These are phyloP conservation scores for Drosophila suzukii DNA, from an alignment of 1,140 invertebrate species.

Conservation along the genomic window DNA sequence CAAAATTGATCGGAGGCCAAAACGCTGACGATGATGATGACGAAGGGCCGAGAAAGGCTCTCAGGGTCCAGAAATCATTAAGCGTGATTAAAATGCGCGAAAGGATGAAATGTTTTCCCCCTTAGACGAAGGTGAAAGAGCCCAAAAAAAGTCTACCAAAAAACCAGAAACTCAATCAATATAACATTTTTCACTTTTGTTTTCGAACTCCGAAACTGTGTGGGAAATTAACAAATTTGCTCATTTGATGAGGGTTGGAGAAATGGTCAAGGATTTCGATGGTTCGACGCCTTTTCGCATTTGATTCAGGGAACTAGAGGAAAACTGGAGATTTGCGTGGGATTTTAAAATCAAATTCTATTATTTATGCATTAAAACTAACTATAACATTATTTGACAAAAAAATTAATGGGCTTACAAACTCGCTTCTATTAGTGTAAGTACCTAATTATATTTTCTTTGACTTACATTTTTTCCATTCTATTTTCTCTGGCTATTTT, in stretches of 20 bases:
- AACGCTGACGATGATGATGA: constrained; percentile 4
- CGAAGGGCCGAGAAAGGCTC: constrained; percentile 31
- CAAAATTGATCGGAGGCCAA: constrained; percentile 31
- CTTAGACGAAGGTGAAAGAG: constrained; percentile 11
- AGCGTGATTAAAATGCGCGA: constrained; percentile 68
- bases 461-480: no score
- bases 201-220: constrained; percentile 18
- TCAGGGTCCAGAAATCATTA: constrained; percentile 59
- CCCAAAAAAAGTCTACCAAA: background rate
- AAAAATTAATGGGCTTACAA: no score
- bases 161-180: constrained; percentile 36
- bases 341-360: background rate
- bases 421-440: no score
- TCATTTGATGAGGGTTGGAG: constrained; percentile 42
- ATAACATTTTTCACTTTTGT: constrained; percentile 42
- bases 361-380: no score
- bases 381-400: no score
- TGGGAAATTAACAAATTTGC: constrained; percentile 50
- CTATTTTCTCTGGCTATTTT: no score
- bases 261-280: constrained; percentile 7
- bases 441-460: no score
- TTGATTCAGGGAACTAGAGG: background rate
- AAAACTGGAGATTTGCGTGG: background rate
- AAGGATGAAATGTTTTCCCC: constrained; percentile 61
- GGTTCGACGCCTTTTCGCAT: background rate